These are phyloP conservation scores for Eristalis arbustorum DNA, from an alignment of 2,888 invertebrate genomes.

Conservation along the genomic window DNA sequence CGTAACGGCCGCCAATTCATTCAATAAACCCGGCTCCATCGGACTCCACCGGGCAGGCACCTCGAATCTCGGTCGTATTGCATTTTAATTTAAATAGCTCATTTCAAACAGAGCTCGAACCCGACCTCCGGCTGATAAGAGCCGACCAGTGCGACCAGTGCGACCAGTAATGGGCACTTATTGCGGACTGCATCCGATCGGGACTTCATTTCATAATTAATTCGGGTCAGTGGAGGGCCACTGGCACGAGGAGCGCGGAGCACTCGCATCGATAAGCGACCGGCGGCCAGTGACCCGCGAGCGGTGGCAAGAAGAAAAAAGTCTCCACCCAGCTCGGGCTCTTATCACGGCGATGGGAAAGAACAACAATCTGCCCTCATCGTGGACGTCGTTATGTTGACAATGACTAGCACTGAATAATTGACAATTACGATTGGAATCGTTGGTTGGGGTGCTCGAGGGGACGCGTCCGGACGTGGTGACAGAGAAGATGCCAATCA, in stretches of 20 bases:
- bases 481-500: background rate
- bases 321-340: background rate
- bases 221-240: constrained; percentile 46
- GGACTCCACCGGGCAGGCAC: background rate
- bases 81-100: constrained; percentile 21
- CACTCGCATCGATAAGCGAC: constrained; percentile 29
- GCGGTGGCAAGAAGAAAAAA: background rate
- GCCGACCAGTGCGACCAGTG: background rate
- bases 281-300: constrained; percentile 6
- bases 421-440: background rate
- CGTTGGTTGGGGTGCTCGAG: background rate
- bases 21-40: background rate
- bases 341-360: background rate
- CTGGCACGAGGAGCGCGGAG: constrained; percentile 10
- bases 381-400: background rate
- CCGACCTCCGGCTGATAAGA: constrained; percentile 26
- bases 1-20: background rate
- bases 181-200: constrained; percentile 25
- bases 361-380: background rate
- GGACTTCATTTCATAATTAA: constrained; percentile 53
- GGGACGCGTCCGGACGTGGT: background rate
- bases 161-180: background rate
- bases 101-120: background rate
- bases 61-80: constrained; percentile 17
- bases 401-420: background rate